Base-by-base conservation (phyloP, 2,113 vertebrate genomes). In the Zootoca vivipara region DNA sequence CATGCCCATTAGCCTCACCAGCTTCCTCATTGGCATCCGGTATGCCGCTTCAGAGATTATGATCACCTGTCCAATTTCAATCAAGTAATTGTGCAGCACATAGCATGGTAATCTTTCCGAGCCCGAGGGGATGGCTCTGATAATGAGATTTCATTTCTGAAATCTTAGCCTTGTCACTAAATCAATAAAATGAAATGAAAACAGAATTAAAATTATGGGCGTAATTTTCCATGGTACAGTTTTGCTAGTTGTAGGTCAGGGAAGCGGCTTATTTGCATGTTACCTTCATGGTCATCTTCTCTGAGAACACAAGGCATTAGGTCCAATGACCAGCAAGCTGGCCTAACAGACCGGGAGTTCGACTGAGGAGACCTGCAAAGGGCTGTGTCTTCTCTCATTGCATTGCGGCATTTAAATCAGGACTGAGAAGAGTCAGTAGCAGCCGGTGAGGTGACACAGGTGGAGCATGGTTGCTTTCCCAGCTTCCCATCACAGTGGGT, bases 71-170 rank as follows among this genome's bases (percentile, higher is more conserved):
- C 72, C 72, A 83, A 77, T 88, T 88, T 78, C 40, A 77, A 33
- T 83, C 62, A 35, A 83, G 70, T 67, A 83, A 88, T 77, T 77
- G 42, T 35, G 28, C 56, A 69, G 40, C 28, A 46, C 16, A 42
- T 4, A 75, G 70, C 75, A 75, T 67, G 70, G 22, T 33, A 82
- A 75, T 46, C 40, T 69, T 77, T 77, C 70, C 42, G 46, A 35
- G 72, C 87, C 73, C 26, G 5, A 52, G 62, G 80, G 80, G 82
- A 83, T 82, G 74, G 22, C 72, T 88, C 77, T 83, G 56, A 74
- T 82, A 87, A 87, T 87, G 69, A 87, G 86, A 87, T 87, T 87
- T 87, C 69, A 64, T 82, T 75, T 75, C 58, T 87, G 69, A 70
- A 87, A 28, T 82, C 58, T 33, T 74, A 65, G 30, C 40, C 30